These are phyloP conservation scores for Brachypalpus laphriformis DNA, from an alignment of 2,888 invertebrate species.

Conservation along the genomic window DNA sequence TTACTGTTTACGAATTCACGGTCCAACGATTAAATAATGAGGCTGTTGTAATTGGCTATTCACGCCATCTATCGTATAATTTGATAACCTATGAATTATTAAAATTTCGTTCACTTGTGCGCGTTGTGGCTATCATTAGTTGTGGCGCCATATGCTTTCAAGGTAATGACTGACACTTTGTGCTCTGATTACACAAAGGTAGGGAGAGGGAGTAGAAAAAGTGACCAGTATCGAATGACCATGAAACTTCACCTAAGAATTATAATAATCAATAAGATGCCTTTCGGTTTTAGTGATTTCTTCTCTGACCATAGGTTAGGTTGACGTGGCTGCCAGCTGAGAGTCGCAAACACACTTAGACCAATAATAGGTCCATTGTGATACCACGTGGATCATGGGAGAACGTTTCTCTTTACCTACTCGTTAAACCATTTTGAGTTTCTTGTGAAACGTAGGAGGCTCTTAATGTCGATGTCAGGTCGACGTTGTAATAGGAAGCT, in stretches of 20 bases:
- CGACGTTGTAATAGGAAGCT: too few species aligned
- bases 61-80: constrained; percentile 62
- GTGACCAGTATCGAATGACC: neutral
- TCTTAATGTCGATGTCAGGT: too few species aligned
- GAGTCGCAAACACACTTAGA: too few species aligned
- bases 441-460: too few species aligned
- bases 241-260: neutral
- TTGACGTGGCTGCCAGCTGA: too few species aligned
- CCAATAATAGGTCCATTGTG: too few species aligned
- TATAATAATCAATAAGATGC: neutral
- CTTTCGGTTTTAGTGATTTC: neutral
- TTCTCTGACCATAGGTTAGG: too few species aligned
- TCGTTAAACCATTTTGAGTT: too few species aligned
- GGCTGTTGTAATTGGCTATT: constrained; percentile 50
- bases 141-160: neutral
- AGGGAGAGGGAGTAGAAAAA: too few species aligned
- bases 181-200: neutral
- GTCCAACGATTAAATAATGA: constrained; percentile 43
- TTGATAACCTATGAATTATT: constrained; percentile 10
- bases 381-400: too few species aligned
- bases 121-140: neutral
- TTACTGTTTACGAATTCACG: constrained; percentile 51
- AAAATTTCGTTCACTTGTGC: neutral
- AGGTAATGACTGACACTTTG: neutral
- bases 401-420: too few species aligned